Evolutionary conservation across 2,113 vertebrate genomes (phyloP), one percentile per base, ranked within the genome.

Genomic region (Athene noctua): DNA sequence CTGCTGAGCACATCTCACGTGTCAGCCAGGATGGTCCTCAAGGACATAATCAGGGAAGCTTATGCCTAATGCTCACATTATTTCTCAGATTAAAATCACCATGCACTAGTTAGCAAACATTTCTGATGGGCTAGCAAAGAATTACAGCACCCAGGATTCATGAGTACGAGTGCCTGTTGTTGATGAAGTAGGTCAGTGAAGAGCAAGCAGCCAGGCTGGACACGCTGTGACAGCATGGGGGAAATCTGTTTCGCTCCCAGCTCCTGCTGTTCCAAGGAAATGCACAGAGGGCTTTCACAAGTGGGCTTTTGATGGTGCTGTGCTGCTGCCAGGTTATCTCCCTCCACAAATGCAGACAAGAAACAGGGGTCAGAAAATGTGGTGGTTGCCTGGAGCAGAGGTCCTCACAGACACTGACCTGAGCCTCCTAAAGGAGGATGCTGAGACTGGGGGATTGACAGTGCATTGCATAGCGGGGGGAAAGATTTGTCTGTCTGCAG

Each of bases 1-100:
- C 2, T 5, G 25, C 59, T 70, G 15, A 29, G 12, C 0, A 1
- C 1, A 1, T 49, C 59, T 34, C 0, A 0, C 21, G 0, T 38
- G 61, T n/a, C 38, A 67, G 19, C 47, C 63, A 59, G 52, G 11
- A 27, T 3, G 1, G 27, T 68, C 36, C 63, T 22, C 25, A 46
- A 42, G 59, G 80, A 51, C 44, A n/a, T 5, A n/a, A 15, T 15
- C 59, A 86, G 47, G 36, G 59, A 49, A 74, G n/a, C 6, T 5
- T 2, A 12, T 52, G 34, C 18, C 20, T 51, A 44, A 34, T 30
- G 36, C 11, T 89, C 7, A 13, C 10, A 4, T 21, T 42, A 18
- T 79, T 84, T 81, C 32, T 90, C 51, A 21, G 5, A 10, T 86
- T 58, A 67, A 58, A 65, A 51, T 27, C 10, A 36, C 34, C 13